Evolutionary conservation across 1,140 invertebrate species (phyloP).

Genomic region (Ptiloglossa arizonensis): DNA sequence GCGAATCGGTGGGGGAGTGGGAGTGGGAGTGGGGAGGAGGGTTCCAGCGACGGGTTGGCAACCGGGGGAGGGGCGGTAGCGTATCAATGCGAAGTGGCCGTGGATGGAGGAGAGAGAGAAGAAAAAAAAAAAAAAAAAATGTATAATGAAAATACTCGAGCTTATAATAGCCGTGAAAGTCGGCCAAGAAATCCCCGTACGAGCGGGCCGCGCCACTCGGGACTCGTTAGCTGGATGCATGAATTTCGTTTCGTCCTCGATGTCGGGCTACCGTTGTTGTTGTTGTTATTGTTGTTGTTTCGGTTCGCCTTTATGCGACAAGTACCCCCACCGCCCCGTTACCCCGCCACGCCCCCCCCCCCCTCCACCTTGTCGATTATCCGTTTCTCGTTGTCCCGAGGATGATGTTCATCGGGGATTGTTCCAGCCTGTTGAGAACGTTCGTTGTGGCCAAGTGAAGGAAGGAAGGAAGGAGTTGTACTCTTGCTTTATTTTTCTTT

Average conservation of each 20-base stretch:
- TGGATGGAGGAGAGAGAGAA: constrained; percentile 33
- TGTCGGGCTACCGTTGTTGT: not conserved
- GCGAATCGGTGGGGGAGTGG: constrained; percentile 1
- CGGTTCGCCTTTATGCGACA: constrained; percentile 4
- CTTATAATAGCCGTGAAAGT: constrained; percentile 53
- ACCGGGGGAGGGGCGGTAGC: not conserved
- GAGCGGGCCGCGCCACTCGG: not conserved
- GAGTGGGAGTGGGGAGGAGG: not conserved
- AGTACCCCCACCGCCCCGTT: too few relatives aligned
- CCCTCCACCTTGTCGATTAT: too few relatives aligned
- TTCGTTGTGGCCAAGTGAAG: not conserved
- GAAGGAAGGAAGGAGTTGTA: too few relatives aligned
- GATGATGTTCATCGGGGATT: constrained; percentile 7
- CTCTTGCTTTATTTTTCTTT: too few relatives aligned
- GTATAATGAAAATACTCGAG: constrained; percentile 64
- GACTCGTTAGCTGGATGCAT: constrained; percentile 40
- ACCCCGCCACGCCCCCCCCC: too few relatives aligned
- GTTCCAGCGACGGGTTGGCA: too few relatives aligned
- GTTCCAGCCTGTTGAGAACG: not conserved
- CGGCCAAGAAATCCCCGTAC: constrained; percentile 43
- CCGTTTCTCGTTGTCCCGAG: not conserved
- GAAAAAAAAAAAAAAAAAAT: too few relatives aligned
- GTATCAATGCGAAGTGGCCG: constrained; percentile 53
- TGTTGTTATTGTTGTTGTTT: constrained; percentile 37
- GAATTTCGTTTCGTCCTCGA: constrained; percentile 35